Percentiles rank a stretch among this genome's conserved stretches.
phyloP scores from a whole-genome alignment of 2,797 vertebrate genomes.

The Tadarida brasiliensis region DNA sequence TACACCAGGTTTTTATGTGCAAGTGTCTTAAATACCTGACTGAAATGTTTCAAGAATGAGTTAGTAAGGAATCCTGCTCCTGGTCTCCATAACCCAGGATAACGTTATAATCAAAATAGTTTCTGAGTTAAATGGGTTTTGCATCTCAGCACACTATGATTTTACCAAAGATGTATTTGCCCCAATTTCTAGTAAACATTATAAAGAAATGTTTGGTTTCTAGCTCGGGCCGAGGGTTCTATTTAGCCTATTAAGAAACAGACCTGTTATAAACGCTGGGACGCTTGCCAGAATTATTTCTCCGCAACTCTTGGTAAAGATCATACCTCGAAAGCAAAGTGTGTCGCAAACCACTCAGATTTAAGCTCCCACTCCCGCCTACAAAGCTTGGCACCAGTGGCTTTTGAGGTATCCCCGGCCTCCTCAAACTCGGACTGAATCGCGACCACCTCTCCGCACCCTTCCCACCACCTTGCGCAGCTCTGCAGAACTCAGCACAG shows the following conservation, averaged over 20 bases:
- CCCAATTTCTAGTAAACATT: slow-evolving; percentile 66
- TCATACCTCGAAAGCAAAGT: slow-evolving; percentile 79
- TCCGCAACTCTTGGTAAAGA: slow-evolving; percentile 77
- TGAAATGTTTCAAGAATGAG: slow-evolving; percentile 65
- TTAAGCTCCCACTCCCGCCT: slow-evolving; percentile 57
- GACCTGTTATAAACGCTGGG: slow-evolving; percentile 77
- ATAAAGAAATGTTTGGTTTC: slow-evolving; percentile 64
- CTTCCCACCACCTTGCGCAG: neutral
- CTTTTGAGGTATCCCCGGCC: neutral
- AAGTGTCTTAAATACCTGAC: slow-evolving; percentile 62
- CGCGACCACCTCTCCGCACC: neutral
- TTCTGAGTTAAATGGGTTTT: slow-evolving; percentile 47
- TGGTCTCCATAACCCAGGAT: slow-evolving; percentile 33
- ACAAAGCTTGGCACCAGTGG: neutral
- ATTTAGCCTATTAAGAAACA: slow-evolving; percentile 72
- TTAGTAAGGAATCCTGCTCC: slow-evolving; percentile 53
- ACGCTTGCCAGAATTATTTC: slow-evolving; percentile 63
- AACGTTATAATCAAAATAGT: slow-evolving; percentile 38
- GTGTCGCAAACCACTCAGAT: slow-evolving; percentile 51
- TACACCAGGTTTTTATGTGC: slow-evolving; percentile 63
- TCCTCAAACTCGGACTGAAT: slow-evolving; percentile 13
- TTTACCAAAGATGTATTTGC: slow-evolving; percentile 57
- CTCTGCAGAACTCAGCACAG: neutral
- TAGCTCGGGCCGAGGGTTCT: slow-evolving; percentile 68
- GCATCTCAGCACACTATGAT: neutral